Base-by-base conservation (phyloP, 1,140 invertebrate species). In the Bombus picipes region DNA sequence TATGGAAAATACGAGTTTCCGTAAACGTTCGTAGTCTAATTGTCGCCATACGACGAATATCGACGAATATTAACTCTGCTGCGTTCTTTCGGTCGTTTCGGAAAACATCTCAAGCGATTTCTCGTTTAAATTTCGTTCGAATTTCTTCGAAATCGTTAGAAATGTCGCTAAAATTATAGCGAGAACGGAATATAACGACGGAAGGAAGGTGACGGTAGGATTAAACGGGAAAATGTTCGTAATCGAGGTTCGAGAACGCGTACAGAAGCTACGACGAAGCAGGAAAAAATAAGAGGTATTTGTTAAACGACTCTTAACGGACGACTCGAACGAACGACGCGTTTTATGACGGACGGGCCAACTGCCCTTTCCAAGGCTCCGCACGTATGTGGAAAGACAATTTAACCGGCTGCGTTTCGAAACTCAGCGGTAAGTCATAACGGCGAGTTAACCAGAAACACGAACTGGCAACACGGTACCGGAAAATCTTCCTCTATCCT, bases 301-400 rank as follows among this genome's bases (percentile, higher is more conserved):
- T 25, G 59, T 39, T 5, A 13, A 34, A 47, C 32, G 41, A 39
- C 62, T 37, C 34, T 71, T 72, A 65, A 79, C 68, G 37, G 53
- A 85, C 47, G 47, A 22, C 18, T 22, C 1, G 0, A 80, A 85
- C 2, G 76, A 37, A 73, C 2, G 28, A 8, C 71, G 57, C 71
- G 57, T 83, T 82, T 15, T 41, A 70, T 32, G 65, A 79, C 28
- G 15, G 1, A 80, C 79, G 25, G 70, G 74, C 47, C 47, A 22
- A 53, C 47, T 89, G 78, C 78, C 82, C 75, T 89, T 89, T 80
- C 37, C 83, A 65, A 86, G 70, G 88, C 71, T 80, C 75, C 28
- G 80, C 83, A 80, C 88, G 88, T 89, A 86, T 25, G 37, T 76
- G 41, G 18, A 34, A 32, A 28, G 41, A 28, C 57, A 72, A 66